phyloP scores from a whole-genome alignment of 2,888 invertebrate species.

The Carcina quercana region DNA sequence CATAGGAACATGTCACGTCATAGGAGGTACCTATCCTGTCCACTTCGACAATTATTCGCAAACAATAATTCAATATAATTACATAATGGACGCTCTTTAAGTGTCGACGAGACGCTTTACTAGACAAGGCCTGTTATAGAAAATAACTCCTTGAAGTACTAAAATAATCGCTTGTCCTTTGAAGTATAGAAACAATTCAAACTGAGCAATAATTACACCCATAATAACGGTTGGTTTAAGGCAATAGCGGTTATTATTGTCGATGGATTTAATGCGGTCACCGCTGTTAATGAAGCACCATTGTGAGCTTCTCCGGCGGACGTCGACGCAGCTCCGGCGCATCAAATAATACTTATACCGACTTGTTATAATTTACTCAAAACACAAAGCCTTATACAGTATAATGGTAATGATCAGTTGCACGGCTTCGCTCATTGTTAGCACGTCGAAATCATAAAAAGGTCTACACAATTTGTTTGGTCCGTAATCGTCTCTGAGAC shows the following conservation, averaged over 20 bases:
- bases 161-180: conserved; percentile 35
- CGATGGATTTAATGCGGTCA: conserved; percentile 57
- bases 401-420: conserved; percentile 73
- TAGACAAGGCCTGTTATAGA: conserved; percentile 32
- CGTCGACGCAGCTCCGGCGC: conserved; percentile 40
- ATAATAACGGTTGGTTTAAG: conserved; percentile 33
- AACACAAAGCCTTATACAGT: conserved; percentile 71
- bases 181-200: conserved; percentile 26
- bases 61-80: conserved; percentile 55
- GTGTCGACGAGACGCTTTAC: conserved; percentile 39
- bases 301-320: conserved; percentile 39
- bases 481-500: conserved; percentile 54
- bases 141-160: conserved; percentile 34
- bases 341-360: conserved; percentile 58
- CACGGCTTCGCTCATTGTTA: conserved; percentile 62
- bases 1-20: conserved; percentile 35
- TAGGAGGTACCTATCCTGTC: conserved; percentile 17
- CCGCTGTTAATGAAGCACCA: conserved; percentile 62
- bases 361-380: conserved; percentile 74
- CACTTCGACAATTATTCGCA: conserved; percentile 41
- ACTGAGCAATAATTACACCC: conserved; percentile 34
- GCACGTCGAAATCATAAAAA: conserved; percentile 65
- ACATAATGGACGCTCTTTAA: conserved; percentile 49
- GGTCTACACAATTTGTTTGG: conserved; percentile 65
- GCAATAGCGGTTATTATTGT: conserved; percentile 37